These are phyloP conservation scores for Ophion slaviceki DNA, from an alignment of 2,888 invertebrate species.

Conservation along the genomic window DNA sequence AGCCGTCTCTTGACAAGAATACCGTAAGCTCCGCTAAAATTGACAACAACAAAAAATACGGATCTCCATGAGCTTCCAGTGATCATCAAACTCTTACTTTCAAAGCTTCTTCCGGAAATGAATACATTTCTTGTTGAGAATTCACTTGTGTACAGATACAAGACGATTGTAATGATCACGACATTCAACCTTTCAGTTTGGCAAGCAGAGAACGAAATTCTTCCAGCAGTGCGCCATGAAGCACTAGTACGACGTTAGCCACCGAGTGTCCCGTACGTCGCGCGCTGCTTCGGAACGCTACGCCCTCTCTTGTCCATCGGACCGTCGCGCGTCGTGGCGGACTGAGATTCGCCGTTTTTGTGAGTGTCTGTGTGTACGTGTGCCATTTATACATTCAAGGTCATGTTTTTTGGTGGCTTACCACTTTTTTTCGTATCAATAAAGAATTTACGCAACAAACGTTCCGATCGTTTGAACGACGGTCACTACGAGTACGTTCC, in stretches of 20 bases:
- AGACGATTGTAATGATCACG: not conserved
- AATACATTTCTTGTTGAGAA: not conserved
- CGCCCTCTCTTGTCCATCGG: conserved; percentile 5
- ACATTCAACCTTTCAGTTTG: conserved; percentile 68
- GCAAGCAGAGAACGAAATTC: conserved; percentile 71
- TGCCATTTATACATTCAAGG: conserved; percentile 7
- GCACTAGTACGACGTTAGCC: conserved; percentile 69
- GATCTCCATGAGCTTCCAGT: too few relatives aligned
- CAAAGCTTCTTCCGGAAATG: not conserved
- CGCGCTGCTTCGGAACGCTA: not conserved
- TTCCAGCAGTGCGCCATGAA: conserved; percentile 73
- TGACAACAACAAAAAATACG: not conserved
- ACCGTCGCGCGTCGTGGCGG: not conserved
- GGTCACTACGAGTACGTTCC: too few relatives aligned
- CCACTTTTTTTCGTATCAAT: conserved; percentile 19
- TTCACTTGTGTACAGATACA: not conserved
- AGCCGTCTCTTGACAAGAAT: conserved; percentile 47
- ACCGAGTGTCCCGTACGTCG: conserved; percentile 29
- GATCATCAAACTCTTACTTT: not conserved
- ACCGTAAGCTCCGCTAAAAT: conserved; percentile 27
- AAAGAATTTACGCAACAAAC: conserved; percentile 26
- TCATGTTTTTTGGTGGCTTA: conserved; percentile 19
- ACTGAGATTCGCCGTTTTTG: not conserved
- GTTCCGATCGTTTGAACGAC: not conserved
- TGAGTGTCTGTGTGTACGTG: not conserved